Conservation (phyloP, 2,113 vertebrate genomes). For the Cheirogaleus medius region DNA sequence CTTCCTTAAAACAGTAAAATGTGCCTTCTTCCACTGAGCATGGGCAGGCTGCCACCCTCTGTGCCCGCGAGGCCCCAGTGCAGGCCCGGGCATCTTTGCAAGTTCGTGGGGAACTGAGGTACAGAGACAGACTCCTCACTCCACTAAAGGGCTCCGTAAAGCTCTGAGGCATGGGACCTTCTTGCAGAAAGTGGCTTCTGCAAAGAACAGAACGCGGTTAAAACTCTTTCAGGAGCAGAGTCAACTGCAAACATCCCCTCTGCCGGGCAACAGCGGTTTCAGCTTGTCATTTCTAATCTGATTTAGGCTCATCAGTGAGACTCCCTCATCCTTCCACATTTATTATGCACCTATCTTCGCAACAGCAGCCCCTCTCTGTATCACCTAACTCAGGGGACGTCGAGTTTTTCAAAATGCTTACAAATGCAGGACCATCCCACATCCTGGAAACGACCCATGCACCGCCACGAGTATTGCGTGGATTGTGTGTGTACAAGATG, state of each 20-base stretch:
- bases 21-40: not conserved
- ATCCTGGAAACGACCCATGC: no score
- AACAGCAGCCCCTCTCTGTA: accelerated
- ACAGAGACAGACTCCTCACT: accelerated
- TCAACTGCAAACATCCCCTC: not conserved
- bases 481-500: not conserved
- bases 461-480: not conserved
- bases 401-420: not conserved
- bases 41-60: not conserved
- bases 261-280: not conserved
- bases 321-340: accelerated
- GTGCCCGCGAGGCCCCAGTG: accelerated
- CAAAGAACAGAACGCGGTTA: not conserved
- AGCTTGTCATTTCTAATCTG: not conserved
- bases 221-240: not conserved
- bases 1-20: not conserved
- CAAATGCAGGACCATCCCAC: not conserved
- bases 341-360: accelerated
- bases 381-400: accelerated
- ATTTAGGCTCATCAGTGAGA: not conserved
- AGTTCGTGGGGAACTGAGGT: not conserved
- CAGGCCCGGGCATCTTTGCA: not conserved
- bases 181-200: not conserved
- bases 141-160: accelerated
- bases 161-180: accelerated